phyloP scores from a whole-genome alignment of 2,888 invertebrate genomes.

The Lampropteryx suffumata region DNA sequence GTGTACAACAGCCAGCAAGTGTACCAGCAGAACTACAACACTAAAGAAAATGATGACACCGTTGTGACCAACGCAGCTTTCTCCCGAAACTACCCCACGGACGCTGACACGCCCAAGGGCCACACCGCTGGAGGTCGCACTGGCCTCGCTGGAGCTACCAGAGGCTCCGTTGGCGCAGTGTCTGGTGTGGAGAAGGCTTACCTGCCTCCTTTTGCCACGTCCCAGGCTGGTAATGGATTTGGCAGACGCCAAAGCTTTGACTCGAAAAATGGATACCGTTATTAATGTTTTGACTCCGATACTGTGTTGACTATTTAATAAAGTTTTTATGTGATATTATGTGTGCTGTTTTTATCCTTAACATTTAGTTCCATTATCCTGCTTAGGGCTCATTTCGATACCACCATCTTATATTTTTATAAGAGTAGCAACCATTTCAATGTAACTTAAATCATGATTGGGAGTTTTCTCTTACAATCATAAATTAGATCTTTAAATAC shows the following conservation, averaged over 20 bases:
- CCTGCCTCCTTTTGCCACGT: slow-evolving; percentile 48
- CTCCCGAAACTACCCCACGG: slow-evolving; percentile 20
- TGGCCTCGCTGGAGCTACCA: slow-evolving; percentile 8
- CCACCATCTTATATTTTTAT: no score
- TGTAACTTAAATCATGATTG: no score
- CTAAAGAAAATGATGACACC: slow-evolving; percentile 43
- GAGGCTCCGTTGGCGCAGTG: no score
- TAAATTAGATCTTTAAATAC: no score
- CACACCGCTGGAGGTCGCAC: slow-evolving; percentile 1
- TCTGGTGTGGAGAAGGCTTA: slow-evolving; percentile 59
- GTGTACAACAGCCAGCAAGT: slow-evolving; percentile 28
- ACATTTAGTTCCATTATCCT: no score
- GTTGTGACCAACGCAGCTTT: slow-evolving; percentile 56
- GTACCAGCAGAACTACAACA: slow-evolving; percentile 29
- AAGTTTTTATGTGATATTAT: slow-evolving; percentile 29
- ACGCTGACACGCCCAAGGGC: slow-evolving; percentile 7
- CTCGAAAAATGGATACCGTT: slow-evolving; percentile 52
- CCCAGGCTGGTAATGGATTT: slow-evolving; percentile 32
- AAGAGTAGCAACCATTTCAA: no score
- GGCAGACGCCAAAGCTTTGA: slow-evolving; percentile 47
- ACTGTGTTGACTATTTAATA: slow-evolving; percentile 29
- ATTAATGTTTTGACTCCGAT: slow-evolving; percentile 10
- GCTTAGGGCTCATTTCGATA: no score
- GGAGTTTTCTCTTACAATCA: no score
- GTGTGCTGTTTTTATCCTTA: not conserved